A percentile compares a stretch with the other conserved stretches of the same genome.
phyloP scores from a whole-genome alignment of 1,140 invertebrate species.

The Maconellicoccus hirsutus region DNA sequence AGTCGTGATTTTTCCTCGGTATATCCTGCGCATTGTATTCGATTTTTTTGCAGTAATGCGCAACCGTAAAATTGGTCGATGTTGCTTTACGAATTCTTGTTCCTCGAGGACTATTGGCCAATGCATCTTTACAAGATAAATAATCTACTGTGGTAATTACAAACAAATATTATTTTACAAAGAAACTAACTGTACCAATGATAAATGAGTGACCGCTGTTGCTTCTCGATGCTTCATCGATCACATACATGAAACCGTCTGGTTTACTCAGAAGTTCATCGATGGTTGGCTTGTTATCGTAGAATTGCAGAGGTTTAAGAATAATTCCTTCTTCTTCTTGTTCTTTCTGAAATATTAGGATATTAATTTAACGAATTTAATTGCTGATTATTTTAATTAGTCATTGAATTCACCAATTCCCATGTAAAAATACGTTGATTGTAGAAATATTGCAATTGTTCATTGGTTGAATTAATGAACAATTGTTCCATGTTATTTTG shows the following conservation, averaged over 20 bases:
- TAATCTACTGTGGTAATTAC: not conserved
- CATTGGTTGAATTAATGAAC: slow-evolving; percentile 76
- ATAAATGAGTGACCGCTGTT: slow-evolving; percentile 46
- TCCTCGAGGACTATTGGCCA: slow-evolving; percentile 38
- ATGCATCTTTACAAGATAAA: slow-evolving; percentile 38
- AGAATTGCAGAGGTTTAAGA: slow-evolving; percentile 56
- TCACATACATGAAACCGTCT: slow-evolving; percentile 67
- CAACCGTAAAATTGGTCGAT: slow-evolving; percentile 58
- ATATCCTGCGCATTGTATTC: slow-evolving; percentile 70
- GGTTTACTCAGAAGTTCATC: slow-evolving; percentile 75
- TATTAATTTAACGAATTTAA: not conserved
- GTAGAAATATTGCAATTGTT: slow-evolving; percentile 79
- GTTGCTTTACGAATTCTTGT: slow-evolving; percentile 49
- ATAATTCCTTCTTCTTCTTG: slow-evolving; percentile 69
- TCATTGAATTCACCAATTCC: slow-evolving; percentile 51
- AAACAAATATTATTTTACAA: not conserved
- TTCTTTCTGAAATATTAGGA: slow-evolving; percentile 43
- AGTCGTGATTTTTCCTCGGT: slow-evolving; percentile 76
- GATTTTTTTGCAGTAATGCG: slow-evolving; percentile 73
- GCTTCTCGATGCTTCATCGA: slow-evolving; percentile 77
- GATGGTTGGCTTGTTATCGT: slow-evolving; percentile 75
- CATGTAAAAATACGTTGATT: slow-evolving; percentile 77
- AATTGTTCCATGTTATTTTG: slow-evolving; percentile 77
- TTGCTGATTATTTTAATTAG: not conserved
- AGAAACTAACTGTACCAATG: slow-evolving; percentile 36